phyloP scores from a whole-genome alignment of 2,888 invertebrate species.

The Stomorhina lunata region DNA sequence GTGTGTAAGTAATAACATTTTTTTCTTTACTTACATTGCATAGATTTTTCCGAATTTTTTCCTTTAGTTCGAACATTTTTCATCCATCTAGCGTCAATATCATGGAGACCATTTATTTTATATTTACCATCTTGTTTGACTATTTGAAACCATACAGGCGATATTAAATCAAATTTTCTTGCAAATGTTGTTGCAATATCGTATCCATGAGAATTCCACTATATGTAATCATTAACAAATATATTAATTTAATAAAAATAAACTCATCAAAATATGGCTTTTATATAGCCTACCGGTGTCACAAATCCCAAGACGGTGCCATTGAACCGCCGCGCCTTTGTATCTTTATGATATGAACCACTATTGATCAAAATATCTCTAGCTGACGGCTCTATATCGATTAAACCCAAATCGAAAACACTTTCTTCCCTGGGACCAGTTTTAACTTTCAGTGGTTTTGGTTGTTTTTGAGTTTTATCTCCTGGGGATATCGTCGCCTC shows the following conservation, averaged over 20 bases:
- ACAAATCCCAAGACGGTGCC: constrained; percentile 93
- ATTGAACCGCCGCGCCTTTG: constrained; percentile 84
- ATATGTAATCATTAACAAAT: constrained; percentile 59
- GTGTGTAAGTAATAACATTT: background rate
- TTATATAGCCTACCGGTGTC: constrained; percentile 86
- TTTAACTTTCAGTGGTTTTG: constrained; percentile 73
- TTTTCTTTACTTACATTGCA: constrained; percentile 52
- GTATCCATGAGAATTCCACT: constrained; percentile 98
- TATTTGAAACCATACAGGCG: constrained; percentile 97
- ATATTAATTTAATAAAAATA: background rate
- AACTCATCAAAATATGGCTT: background rate
- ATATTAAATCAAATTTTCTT: constrained; percentile 92
- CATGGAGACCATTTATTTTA: constrained; percentile 87
- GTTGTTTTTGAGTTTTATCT: constrained; percentile 66
- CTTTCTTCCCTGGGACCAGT: constrained; percentile 83
- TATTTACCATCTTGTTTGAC: constrained; percentile 84
- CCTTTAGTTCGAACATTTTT: constrained; percentile 83
- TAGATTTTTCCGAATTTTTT: constrained; percentile 67
- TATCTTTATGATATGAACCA: constrained; percentile 87
- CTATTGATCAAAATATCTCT: constrained; percentile 89
- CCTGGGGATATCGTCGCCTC: constrained; percentile 74
- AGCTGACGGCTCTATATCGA: constrained; percentile 83
- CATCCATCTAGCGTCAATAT: constrained; percentile 92
- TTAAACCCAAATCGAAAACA: constrained; percentile 86
- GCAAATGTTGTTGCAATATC: constrained; percentile 94